Base-by-base conservation (phyloP, 2,888 invertebrate genomes). In the Eupithecia pulchellata region DNA sequence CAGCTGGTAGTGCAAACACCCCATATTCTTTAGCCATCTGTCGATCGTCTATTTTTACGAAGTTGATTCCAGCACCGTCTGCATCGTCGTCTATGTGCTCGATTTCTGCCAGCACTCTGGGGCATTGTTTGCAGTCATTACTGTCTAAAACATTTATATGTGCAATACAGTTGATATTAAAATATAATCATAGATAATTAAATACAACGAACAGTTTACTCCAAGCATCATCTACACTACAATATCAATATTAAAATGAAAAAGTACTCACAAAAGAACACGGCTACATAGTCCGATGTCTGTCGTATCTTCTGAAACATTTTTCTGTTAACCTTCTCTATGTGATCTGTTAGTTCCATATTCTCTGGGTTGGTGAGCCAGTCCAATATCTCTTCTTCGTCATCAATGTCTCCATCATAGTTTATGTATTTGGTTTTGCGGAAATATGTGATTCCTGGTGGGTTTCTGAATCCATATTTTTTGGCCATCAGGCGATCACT, bases 71-170 rank as follows among this genome's bases (percentile, higher is more conserved):
- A 4, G 97, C 97, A 25, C 96, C 95, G 85, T 98, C 98, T 0
- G 98, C 98, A 79, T 98, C 98, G 84, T 98, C 98, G 83, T 98
- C 98, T 79, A 98, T 98, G 88, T 98, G 98, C 85, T 98, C 98
- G 77, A 98, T 97, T 89, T 98, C 98, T 47, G 96, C 95, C 79
- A 98, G 94, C 32, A 98, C 98, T 86, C 97, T 96, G 79, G 97
- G 97, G 87, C 98, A 98, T 91, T 98, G 98, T 91, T 98, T 98
- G 95, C 98, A 98, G 93, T 98, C 98, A 95, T 97, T 97, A 95
- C 98, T 98, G 95, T 98, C 98, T 98, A 95, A 92, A 96, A 96
- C 91, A 95, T 91, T 90, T 89, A 84, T 88, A 89, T 90, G 91
- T 93, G 90, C 87, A 91, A 91, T 89, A 89, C 84, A 87, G 86